A percentile compares a stretch with the other conserved stretches of the same genome.
Conservation (phyloP, 2,797 vertebrate genomes). For the Monodelphis domestica region DNA sequence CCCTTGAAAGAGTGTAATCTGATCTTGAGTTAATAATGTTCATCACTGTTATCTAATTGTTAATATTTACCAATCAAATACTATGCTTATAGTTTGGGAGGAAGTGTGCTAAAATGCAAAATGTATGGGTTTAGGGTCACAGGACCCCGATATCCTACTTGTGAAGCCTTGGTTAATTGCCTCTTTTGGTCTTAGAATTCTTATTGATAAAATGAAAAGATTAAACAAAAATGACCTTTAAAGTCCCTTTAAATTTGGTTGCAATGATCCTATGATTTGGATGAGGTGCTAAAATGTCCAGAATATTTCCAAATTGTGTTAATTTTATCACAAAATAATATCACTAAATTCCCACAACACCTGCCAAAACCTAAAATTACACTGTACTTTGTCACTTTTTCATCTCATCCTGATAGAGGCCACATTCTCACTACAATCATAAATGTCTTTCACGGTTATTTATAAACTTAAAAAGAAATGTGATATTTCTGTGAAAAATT, state of each 20-base stretch:
- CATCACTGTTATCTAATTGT: no score
- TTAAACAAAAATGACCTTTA: background rate
- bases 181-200: background rate
- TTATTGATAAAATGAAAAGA: background rate
- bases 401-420: background rate
- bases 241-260: background rate
- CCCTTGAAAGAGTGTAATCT: no score
- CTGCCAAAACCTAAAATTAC: background rate
- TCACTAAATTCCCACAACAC: background rate
- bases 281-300: background rate
- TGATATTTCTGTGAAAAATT: background rate
- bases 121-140: no score
- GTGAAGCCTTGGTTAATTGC: background rate
- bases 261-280: background rate
- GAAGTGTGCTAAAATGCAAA: no score
- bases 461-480: background rate
- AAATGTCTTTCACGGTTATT: background rate
- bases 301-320: background rate
- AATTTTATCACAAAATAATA: background rate
- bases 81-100: no score
- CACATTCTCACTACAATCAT: background rate
- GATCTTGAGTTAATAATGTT: no score
- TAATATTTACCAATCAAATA: no score
- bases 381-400: background rate
- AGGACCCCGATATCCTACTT: background rate